Conservation (phyloP, 2,888 invertebrate genomes). For the Drosophila rellima region DNA sequence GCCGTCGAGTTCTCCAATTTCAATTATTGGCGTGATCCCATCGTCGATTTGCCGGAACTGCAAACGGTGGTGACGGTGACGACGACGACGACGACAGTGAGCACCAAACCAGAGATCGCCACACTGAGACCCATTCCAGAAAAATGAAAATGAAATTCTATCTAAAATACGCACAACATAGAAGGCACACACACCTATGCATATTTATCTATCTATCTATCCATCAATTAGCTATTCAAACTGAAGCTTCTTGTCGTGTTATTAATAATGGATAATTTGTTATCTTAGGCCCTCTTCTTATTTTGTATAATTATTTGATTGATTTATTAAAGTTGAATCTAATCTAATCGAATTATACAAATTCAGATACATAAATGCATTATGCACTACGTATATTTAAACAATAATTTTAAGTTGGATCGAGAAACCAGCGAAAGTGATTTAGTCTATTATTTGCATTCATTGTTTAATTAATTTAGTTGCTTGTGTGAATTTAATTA, state of each 20-base stretch:
- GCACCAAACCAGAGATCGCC: conserved; percentile 52
- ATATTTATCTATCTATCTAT: conserved; percentile 11
- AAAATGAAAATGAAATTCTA: conserved; percentile 68
- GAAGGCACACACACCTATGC: conserved; percentile 20
- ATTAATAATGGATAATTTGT: neutral
- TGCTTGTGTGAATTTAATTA: conserved; percentile 14
- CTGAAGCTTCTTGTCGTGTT: conserved; percentile 22
- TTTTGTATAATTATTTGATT: conserved; percentile 1
- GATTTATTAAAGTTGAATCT: neutral
- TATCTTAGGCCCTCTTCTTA: neutral
- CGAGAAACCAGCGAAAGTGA: conserved; percentile 37
- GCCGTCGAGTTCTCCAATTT: conserved; percentile 92
- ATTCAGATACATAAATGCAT: conserved; percentile 36
- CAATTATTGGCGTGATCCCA: conserved; percentile 96
- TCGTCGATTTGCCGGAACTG: conserved; percentile 87
- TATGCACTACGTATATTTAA: conserved; percentile 36
- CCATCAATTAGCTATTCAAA: conserved; percentile 16
- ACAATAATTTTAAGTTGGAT: conserved; percentile 19
- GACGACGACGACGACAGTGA: conserved; percentile 25
- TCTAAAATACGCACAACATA: conserved; percentile 5
- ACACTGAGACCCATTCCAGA: conserved; percentile 85
- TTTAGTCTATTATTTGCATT: conserved; percentile 39
- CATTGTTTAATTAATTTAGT: conserved; percentile 30
- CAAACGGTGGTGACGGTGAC: conserved; percentile 53
- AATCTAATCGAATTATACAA: conserved; percentile 15